Evolutionary conservation across 2,113 vertebrate species (phyloP), one percentile per base, ranked within the genome.

Genomic region (Tachysurus vachellii): DNA sequence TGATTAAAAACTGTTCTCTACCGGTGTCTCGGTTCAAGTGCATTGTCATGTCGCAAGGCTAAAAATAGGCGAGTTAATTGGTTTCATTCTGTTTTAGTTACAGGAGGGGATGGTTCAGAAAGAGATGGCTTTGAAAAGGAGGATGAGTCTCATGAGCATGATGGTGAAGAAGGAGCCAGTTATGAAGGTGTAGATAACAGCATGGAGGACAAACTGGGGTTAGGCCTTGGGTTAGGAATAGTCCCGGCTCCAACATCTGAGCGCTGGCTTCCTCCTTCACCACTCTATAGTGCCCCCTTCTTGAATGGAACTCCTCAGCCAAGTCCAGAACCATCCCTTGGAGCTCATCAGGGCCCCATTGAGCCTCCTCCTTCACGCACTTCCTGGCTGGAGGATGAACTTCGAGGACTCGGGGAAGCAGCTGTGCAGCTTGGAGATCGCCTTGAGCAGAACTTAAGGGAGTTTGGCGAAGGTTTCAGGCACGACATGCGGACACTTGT

Each of bases 201-300:
- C 90, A 95, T 95, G 92, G 95, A 96, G 28, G 95, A 96, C 80
- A 96, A 95, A 90, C 84, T 96, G 53, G 94, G 95, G 26, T 90
- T 95, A 89, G 94, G 94, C 26, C 90, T 96, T 1, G 94, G 95
- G 68, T 86, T 96, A 44, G 94, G 95, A 76, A 95, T 96, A 85
- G 95, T 94, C 84, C 94, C 95, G 6, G 94, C 95, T 0, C 94
- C 95, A n/a, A 91, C 95, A 21, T 96, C 95, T 16, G 95, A 95
- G 85, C 92, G 95, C 86, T 96, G 95, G 95, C 91, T 96, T 59
- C 95, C 95, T 84, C 95, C 95, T 82, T 96, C 95, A 17, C 95
- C 95, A 0, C 94, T 96, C 71, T 96, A 96, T 88, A 96, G 95
- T 50, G 95, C 95, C 31, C 95, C 95, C 53, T 96, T 96, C 76